Base-by-base conservation (phyloP, 2,797 vertebrate genomes). In the Coranthus polyacanthus region DNA sequence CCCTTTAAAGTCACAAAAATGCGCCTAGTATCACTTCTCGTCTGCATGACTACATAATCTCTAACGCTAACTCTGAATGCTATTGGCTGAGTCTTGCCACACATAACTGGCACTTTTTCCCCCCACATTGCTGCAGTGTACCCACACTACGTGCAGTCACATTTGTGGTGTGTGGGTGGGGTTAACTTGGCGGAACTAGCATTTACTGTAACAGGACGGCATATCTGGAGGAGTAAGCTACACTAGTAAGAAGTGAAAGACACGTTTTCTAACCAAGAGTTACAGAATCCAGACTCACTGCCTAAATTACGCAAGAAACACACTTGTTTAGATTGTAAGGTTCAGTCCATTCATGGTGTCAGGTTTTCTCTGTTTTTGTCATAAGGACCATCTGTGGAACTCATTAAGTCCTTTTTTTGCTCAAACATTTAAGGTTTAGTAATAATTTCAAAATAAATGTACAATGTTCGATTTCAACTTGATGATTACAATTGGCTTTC, bases 1-100 rank as follows among this genome's bases (percentile, higher is more conserved):
- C 85, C 90, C 80, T 89, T 91, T 90, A 90, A 91, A 92, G 85
- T 81, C 79, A 85, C 75, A 86, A 83, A 86, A 85, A 79, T 72
- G 65, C 51, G 50, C 54, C 67, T 56, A 41, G 63, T 84, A 78
- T 89, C 63, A 65, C 79, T 85, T 86, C 77, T 73, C 61, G 44
- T 82, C 69, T 64, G 9, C 29, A 32, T 32, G 70, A 79, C 85
- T 83, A 59, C 69, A 81, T 87, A 88, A 92, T 80, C 84, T 83
- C 68, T 61, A 69, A 76, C 67, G 81, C 61, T 45, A 67, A 51
- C 69, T 68, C 63, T 22, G n/a, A 88, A 78, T n/a, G 44, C 57
- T 43, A 88, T 88, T 89, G 88, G 83, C 68, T 82, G 75, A 51
- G 46, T 32, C 46, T 47, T 58, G 76, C 51, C 58, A 54, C 78